Base-by-base conservation (phyloP, 2,888 invertebrate species). In the Nymphalis urticae region DNA sequence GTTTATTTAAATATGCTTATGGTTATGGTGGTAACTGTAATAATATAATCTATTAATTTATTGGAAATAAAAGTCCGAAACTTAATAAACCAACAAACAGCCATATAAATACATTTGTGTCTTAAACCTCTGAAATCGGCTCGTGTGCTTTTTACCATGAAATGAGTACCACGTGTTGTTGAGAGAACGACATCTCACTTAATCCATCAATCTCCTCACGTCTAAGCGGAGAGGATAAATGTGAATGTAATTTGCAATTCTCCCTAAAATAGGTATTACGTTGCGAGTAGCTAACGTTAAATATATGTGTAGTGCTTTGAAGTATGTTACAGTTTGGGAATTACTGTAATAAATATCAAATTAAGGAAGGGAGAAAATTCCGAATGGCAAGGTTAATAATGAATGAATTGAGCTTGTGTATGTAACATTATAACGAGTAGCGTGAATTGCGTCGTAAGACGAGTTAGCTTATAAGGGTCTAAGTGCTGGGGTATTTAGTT, bases 201-300 rank as follows among this genome's bases (percentile, higher is more conserved):
- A 48, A 48, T 48, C 27, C 66, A 61, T 66, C 60, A 66, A 60
- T 53, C 59, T 60, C 48, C n/a, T 61, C 61, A 32, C 61, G 48
- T 50, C 50, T 42, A 42, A 19, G 19, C 58, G 36, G 19, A 19
- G 36, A 58, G 36, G 36, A 58, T 58, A 19, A 58, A 58, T 42
- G 58, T 13, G 58, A 42, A 58, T 58, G 58, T 58, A 58, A 58
- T 58, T 58, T 58, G 58, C 9, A 42, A 58, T 42, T 42, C 42
- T n/a, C 19, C 19, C 58, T 36, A 19, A 42, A 58, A 58, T 10
- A 58, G 58, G 42, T 19, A 42, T 58, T n/a, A 19, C 36, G 58
- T 58, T 17, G 36, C 19, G 42, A 42, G 42, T 19, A 58, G 32
- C 32, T 32, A 9, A 10, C 27, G 32, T n/a, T 36, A 5, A 10